Evolutionary conservation across 1,140 invertebrate species (phyloP).

Genomic region (Papilio polytes): DNA sequence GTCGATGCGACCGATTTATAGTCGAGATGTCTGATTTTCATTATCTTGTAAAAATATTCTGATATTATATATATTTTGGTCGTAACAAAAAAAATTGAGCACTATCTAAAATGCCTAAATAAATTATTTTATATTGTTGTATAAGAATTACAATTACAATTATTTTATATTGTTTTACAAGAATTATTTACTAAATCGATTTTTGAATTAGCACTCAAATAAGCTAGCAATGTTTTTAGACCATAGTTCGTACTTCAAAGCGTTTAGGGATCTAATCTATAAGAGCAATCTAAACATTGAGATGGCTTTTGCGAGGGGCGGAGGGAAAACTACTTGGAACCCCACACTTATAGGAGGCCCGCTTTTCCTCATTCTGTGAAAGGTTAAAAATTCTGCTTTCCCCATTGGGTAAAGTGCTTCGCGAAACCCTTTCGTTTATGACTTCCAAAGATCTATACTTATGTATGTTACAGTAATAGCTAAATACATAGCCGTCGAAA

Average conservation of each 20-base stretch:
- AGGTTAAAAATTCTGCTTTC: constrained; percentile 39
- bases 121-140: neutral
- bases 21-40: neutral
- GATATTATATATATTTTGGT: neutral
- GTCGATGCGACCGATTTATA: neutral
- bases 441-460: constrained; percentile 24
- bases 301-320: constrained; percentile 27
- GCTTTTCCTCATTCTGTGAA: constrained; percentile 39
- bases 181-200: neutral
- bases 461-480: neutral
- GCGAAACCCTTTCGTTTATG: constrained; percentile 38
- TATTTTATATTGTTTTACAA: neutral
- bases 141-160: neutral
- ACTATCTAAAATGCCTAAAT: neutral
- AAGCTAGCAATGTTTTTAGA: neutral
- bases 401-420: constrained; percentile 37
- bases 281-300: constrained; percentile 36
- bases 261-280: constrained; percentile 24
- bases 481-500: neutral
- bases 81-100: neutral
- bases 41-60: neutral
- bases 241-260: neutral
- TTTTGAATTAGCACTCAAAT: constrained; percentile 4
- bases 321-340: constrained; percentile 30
- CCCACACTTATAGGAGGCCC: constrained; percentile 28